These are phyloP conservation scores for Andrena dorsata DNA, from an alignment of 2,888 invertebrate genomes.

Conservation along the genomic window DNA sequence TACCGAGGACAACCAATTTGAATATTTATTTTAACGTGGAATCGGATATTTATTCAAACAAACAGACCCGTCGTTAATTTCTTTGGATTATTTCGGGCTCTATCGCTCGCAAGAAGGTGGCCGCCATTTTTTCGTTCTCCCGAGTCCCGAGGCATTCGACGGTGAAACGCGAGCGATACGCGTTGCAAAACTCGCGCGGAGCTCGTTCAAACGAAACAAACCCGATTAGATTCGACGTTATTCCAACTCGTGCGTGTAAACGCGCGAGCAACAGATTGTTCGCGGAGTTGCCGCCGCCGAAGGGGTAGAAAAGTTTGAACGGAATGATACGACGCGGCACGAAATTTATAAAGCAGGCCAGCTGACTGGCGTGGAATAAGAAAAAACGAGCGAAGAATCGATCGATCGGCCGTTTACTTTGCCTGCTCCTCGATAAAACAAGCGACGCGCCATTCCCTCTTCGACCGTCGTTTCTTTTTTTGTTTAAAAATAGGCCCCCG, in stretches of 20 bases:
- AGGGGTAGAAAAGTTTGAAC: neutral
- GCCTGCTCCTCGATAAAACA: slow-evolving; percentile 10
- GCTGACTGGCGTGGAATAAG: neutral
- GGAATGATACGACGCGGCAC: neutral
- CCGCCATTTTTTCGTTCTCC: neutral
- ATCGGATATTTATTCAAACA: neutral
- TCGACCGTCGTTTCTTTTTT: neutral
- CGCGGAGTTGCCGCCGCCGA: neutral
- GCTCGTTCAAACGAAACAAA: neutral
- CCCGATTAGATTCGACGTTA: neutral
- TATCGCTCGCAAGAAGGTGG: neutral
- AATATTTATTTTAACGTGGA: neutral
- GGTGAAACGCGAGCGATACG: neutral
- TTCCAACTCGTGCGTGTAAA: neutral
- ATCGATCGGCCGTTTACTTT: slow-evolving; percentile 17
- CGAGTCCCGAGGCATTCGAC: neutral
- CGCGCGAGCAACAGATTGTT: slow-evolving; percentile 17
- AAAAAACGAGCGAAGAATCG: neutral
- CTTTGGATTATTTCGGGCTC: too few relatives aligned
- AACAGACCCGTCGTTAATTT: neutral
- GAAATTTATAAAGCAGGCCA: slow-evolving; percentile 7
- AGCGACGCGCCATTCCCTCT: neutral
- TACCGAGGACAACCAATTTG: neutral
- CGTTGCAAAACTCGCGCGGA: neutral
- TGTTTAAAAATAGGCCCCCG: neutral